Evolutionary conservation across 2,797 vertebrate genomes (phyloP).

Genomic region (Pyrocephalus nanus): DNA sequence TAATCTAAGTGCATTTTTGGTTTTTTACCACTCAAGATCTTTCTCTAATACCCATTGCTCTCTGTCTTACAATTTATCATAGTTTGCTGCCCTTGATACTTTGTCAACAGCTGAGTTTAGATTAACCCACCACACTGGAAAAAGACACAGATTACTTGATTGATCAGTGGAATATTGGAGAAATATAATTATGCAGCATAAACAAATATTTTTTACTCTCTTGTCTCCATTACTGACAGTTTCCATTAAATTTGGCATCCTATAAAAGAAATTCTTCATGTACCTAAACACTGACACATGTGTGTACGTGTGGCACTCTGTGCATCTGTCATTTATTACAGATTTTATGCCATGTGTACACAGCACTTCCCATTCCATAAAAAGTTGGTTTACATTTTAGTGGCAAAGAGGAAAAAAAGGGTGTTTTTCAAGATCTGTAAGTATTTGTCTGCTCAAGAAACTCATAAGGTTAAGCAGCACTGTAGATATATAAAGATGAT

Average conservation of each 20-base stretch:
- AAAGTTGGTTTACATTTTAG: background rate
- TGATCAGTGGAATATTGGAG: slow-evolving; percentile 9
- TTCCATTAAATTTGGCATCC: background rate
- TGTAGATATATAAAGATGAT: background rate
- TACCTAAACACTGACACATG: background rate
- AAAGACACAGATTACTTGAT: background rate
- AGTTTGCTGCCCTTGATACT: background rate
- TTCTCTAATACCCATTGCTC: background rate
- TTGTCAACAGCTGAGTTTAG: background rate
- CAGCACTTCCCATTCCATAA: background rate
- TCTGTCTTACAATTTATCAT: background rate
- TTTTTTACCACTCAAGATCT: background rate
- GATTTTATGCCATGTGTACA: background rate
- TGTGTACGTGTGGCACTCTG: background rate
- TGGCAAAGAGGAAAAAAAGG: background rate
- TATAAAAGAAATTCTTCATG: background rate
- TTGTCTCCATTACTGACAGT: background rate
- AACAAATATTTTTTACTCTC: slow-evolving; percentile 16
- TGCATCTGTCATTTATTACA: background rate
- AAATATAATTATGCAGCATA: background rate
- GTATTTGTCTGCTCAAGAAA: background rate
- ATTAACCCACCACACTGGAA: slow-evolving; percentile 9
- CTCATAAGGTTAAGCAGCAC: background rate
- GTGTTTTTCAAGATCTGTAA: background rate
- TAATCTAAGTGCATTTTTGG: background rate